A percentile compares a stretch with the other conserved stretches of the same genome.
Evolutionary conservation across 1,140 invertebrate genomes (phyloP).

Genomic region (Drosophila erecta): DNA sequence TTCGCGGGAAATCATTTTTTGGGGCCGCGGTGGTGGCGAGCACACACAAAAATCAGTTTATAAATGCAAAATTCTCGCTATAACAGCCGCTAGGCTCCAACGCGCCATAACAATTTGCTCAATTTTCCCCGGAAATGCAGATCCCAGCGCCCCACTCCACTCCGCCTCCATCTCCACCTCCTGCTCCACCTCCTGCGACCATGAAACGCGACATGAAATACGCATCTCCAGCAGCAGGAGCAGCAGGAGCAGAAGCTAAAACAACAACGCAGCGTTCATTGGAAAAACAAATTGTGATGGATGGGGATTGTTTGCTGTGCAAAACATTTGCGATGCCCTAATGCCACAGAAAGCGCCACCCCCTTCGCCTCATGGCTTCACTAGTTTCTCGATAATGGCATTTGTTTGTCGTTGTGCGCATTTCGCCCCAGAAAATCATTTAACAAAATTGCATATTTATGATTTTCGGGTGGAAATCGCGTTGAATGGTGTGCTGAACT

Average conservation of each 20-base stretch:
- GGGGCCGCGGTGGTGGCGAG: constrained; percentile 4
- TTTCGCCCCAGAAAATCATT: constrained; percentile 48
- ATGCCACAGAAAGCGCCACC: constrained; percentile 13
- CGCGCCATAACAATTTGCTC: constrained; percentile 59
- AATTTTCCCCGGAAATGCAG: constrained; percentile 42
- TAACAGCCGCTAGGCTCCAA: constrained; percentile 60
- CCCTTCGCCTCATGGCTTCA: background rate
- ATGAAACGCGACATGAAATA: constrained; percentile 41
- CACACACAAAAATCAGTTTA: constrained; percentile 70
- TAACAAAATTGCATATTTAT: constrained; percentile 62
- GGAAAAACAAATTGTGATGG: constrained; percentile 69
- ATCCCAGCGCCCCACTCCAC: background rate
- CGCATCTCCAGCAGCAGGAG: constrained; percentile 13
- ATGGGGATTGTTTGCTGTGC: constrained; percentile 71
- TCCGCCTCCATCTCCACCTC: too few relatives aligned
- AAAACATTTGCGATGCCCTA: constrained; percentile 63
- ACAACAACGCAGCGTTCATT: constrained; percentile 54
- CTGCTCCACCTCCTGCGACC: background rate
- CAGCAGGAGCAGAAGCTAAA: constrained; percentile 32
- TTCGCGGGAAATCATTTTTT: constrained; percentile 21
- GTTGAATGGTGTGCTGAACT: background rate
- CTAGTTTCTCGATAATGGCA: constrained; percentile 30
- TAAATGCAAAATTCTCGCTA: constrained; percentile 80
- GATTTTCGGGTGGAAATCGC: constrained; percentile 8
- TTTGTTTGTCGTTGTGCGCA: constrained; percentile 32